Conservation (phyloP, 2,113 vertebrate genomes). For the Larimichthys polyactis region DNA sequence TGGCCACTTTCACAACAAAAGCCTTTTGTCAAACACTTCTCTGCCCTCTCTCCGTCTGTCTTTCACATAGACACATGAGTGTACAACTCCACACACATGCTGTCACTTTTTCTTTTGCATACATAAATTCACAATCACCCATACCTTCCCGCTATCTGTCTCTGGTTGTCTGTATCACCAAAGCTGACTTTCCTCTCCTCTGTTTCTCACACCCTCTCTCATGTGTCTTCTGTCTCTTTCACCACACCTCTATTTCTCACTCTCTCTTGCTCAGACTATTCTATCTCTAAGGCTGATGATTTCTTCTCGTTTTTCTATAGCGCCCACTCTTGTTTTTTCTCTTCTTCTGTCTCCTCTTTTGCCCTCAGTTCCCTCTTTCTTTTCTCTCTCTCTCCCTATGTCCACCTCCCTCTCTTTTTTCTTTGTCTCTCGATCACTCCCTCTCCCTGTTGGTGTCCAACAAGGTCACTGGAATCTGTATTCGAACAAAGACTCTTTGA, state of each 20-base stretch:
- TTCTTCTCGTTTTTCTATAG: conserved; percentile 3
- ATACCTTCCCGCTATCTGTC: not conserved
- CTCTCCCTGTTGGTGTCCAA: conserved; percentile 43
- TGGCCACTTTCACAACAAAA: conserved; percentile 67
- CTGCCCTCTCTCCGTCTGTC: conserved; percentile 4
- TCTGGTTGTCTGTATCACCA: not conserved
- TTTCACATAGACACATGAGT: not conserved
- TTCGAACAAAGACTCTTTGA: conserved; percentile 80
- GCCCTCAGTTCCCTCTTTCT: conserved; percentile 19
- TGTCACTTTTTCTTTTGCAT: not conserved
- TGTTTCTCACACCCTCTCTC: conserved; percentile 2
- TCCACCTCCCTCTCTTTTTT: conserved; percentile 47
- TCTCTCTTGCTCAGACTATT: not conserved
- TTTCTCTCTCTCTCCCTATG: conserved; percentile 31
- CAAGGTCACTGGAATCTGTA: conserved; percentile 72
- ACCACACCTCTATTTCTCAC: not conserved
- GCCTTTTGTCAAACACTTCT: conserved; percentile 55
- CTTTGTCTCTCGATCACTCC: conserved; percentile 59
- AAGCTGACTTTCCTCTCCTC: not conserved
- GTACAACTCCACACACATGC: not conserved
- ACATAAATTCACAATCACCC: not conserved
- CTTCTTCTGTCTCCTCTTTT: conserved; percentile 30
- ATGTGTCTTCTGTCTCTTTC: conserved; percentile 7
- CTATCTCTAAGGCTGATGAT: not conserved
- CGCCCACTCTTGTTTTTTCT: not conserved